phyloP scores from a whole-genome alignment of 2,888 invertebrate species.

The Physocephala rufipes region DNA sequence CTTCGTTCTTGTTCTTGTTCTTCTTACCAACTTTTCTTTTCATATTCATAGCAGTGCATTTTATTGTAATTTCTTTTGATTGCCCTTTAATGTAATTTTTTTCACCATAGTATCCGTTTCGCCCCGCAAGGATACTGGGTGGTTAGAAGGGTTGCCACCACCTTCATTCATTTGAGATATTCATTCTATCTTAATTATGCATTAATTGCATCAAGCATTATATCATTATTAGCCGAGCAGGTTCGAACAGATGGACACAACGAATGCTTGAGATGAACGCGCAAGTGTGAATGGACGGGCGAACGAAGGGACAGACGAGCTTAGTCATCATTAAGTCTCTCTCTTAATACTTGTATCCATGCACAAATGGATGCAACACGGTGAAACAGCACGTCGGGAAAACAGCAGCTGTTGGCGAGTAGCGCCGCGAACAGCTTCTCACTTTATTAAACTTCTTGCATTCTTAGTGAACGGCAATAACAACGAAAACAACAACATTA shows the following conservation, averaged over 20 bases:
- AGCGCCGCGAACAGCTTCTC: too few relatives aligned
- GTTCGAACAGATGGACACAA: neutral
- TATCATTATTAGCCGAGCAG: conserved; percentile 42
- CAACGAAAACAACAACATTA: conserved; percentile 39
- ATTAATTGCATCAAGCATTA: conserved; percentile 60
- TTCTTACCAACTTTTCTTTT: neutral
- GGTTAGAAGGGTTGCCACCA: too few relatives aligned
- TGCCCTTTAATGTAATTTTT: conserved; percentile 4
- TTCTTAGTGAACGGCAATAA: conserved; percentile 33
- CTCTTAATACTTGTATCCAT: neutral
- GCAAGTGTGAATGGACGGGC: neutral
- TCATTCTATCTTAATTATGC: conserved; percentile 57
- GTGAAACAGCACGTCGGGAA: too few relatives aligned
- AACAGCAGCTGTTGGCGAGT: too few relatives aligned
- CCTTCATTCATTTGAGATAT: too few relatives aligned
- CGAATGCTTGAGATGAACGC: too few relatives aligned
- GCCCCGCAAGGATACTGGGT: too few relatives aligned
- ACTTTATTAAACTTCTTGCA: too few relatives aligned
- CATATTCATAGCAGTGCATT: neutral
- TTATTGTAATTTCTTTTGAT: neutral
- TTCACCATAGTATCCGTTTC: too few relatives aligned
- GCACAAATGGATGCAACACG: neutral
- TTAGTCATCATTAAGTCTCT: conserved; percentile 7
- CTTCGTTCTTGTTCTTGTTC: neutral
- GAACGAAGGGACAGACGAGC: neutral